Evolutionary conservation across 1,140 invertebrate species (phyloP).

Genomic region (Brachionus plicatilis): DNA sequence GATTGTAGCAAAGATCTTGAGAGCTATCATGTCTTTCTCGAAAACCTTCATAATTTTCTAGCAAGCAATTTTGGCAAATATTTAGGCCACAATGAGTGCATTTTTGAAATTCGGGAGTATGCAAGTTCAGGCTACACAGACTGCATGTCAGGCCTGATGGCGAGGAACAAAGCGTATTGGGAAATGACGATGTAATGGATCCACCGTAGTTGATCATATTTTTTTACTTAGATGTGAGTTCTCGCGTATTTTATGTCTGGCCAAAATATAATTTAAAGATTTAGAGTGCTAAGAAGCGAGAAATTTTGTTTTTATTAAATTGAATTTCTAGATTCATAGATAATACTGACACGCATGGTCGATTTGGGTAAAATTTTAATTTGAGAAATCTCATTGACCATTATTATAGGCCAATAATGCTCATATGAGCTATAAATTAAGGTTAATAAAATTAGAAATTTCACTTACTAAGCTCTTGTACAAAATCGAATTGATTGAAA

Average conservation of each 20-base stretch:
- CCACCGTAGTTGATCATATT: conserved; percentile 26
- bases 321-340: background rate
- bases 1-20: background rate
- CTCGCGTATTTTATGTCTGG: background rate
- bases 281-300: background rate
- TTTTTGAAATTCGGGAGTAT: background rate
- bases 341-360: background rate
- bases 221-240: background rate
- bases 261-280: background rate
- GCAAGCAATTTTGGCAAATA: conserved; percentile 19
- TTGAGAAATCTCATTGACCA: background rate
- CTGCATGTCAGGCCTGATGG: background rate
- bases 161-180: conserved; percentile 5
- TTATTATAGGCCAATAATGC: background rate
- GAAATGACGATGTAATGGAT: conserved; percentile 13
- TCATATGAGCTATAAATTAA: background rate
- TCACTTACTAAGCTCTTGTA: background rate
- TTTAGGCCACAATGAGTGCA: conserved; percentile 23
- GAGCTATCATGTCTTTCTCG: background rate
- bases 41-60: conserved; percentile 8
- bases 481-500: background rate
- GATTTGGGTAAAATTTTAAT: background rate
- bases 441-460: background rate
- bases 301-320: background rate
- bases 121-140: background rate